A percentile compares a stretch with the other conserved stretches of the same genome.
Conservation (phyloP, 2,888 invertebrate genomes). For the Himalopsyche kuldschensis region DNA sequence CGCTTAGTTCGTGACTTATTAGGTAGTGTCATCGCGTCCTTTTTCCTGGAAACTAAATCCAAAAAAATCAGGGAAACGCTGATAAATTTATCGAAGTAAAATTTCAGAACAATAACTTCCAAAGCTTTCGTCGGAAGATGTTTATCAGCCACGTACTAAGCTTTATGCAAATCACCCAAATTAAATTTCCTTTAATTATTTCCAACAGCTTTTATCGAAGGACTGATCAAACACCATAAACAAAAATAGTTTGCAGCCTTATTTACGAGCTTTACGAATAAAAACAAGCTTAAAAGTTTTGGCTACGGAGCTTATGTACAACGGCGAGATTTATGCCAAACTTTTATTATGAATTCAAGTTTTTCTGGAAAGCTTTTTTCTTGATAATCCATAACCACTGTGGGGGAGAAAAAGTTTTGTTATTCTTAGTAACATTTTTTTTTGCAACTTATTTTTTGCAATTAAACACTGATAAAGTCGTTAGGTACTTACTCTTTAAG, state of each 20-base stretch:
- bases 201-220: background rate
- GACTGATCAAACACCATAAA: background rate
- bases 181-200: background rate
- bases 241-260: background rate
- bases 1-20: too few relatives aligned
- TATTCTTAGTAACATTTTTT: background rate
- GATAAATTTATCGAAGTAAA: too few relatives aligned
- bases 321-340: background rate
- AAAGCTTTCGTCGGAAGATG: background rate
- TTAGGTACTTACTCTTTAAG: background rate
- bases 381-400: background rate
- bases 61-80: too few relatives aligned
- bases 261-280: background rate
- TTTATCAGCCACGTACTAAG: background rate
- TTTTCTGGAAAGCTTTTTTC: background rate
- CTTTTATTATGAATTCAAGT: background rate
- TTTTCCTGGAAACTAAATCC: too few relatives aligned
- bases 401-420: background rate
- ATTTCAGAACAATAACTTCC: too few relatives aligned
- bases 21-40: too few relatives aligned
- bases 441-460: background rate
- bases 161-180: background rate
- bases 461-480: background rate
- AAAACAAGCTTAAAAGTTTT: background rate
- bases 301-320: background rate